These are phyloP conservation scores for Caenorhabditis sp. DNA, from an alignment of 2,888 invertebrate genomes.

Conservation along the genomic window DNA sequence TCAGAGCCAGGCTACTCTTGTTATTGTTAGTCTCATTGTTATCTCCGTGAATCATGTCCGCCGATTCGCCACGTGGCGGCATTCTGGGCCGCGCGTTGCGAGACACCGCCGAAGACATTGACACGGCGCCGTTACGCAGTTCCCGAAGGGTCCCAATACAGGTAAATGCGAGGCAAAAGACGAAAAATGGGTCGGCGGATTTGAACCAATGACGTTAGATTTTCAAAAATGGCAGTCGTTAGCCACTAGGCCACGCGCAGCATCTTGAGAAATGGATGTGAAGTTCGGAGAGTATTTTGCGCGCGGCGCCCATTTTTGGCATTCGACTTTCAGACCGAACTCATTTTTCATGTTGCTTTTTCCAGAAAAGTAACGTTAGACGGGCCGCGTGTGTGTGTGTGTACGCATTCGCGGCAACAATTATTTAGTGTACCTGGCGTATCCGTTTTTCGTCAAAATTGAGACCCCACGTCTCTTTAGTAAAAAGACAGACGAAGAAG, in stretches of 20 bases:
- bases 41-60: neutral
- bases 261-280: too few species aligned
- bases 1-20: too few species aligned
- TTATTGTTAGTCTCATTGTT: neutral
- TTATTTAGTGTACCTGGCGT: constrained; percentile 15
- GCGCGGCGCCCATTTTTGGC: too few species aligned
- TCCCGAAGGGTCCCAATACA: constrained; percentile 11
- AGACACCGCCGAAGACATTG: constrained; percentile 30
- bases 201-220: neutral
- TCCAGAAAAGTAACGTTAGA: constrained; percentile 7
- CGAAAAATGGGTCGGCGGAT: neutral
- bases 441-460: constrained; percentile 37
- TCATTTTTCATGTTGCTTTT: too few species aligned
- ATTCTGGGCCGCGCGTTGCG: constrained; percentile 44
- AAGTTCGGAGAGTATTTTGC: too few species aligned
- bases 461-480: too few species aligned
- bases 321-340: too few species aligned
- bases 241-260: too few species aligned
- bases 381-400: neutral
- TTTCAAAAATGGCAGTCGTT: too few species aligned
- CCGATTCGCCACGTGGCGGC: constrained; percentile 51
- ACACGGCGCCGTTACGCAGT: constrained; percentile 17
- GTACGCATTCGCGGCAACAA: constrained; percentile 3
- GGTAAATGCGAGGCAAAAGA: neutral
- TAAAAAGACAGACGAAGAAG: neutral